Conservation (phyloP, 2,113 vertebrate species). For the Progne subis region DNA sequence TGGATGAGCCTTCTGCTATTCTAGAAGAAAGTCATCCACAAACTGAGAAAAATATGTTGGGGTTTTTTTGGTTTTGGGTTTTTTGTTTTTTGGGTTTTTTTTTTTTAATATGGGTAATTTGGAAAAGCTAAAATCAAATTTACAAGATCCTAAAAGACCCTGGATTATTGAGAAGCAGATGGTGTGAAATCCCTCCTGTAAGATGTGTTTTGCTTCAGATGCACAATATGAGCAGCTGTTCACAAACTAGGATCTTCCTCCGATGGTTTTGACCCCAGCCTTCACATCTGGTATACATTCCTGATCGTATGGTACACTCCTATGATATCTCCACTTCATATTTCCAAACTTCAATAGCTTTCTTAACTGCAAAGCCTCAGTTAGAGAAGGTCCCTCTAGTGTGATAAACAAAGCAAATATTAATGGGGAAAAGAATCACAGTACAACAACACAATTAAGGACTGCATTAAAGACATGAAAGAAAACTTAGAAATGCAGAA, state of each 20-base stretch:
- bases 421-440: not conserved
- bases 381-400: not conserved
- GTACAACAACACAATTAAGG: not conserved
- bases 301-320: not conserved
- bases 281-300: not conserved
- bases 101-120: constrained; percentile 10
- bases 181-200: constrained; percentile 12
- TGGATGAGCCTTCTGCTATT: not conserved
- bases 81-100: not conserved
- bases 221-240: not conserved
- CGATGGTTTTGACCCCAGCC: not conserved
- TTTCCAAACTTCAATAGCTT: not conserved
- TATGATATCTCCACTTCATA: not conserved
- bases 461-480: not conserved
- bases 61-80: too few species aligned
- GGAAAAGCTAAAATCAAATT: constrained; percentile 39
- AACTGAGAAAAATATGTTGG: not conserved
- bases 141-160: constrained; percentile 6
- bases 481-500: not conserved
- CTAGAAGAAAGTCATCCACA: constrained; percentile 10
- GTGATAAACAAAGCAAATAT: not conserved
- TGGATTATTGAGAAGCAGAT: constrained; percentile 43
- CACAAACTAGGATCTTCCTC: not conserved
- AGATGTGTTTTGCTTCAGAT: not conserved
- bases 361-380: not conserved